phyloP scores from a whole-genome alignment of 2,113 vertebrate genomes.

The Anolis sagrei region DNA sequence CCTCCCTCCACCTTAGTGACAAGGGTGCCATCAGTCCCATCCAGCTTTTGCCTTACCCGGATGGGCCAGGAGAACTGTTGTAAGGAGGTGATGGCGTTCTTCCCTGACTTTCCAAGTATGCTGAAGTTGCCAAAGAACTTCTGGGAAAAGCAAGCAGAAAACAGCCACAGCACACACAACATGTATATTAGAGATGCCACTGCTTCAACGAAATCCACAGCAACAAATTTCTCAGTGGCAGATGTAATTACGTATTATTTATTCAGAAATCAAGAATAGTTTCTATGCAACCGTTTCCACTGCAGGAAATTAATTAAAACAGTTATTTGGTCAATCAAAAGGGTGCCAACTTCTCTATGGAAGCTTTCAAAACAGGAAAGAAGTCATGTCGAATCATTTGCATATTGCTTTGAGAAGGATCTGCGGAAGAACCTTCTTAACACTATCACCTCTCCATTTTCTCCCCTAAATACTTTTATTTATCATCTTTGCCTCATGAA shows the following conservation, averaged over 20 bases:
- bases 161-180: background rate
- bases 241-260: background rate
- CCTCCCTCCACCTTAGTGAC: too few relatives aligned
- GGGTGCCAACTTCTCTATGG: too few relatives aligned
- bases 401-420: too few relatives aligned
- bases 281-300: too few relatives aligned
- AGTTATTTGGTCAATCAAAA: too few relatives aligned
- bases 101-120: constrained; percentile 81
- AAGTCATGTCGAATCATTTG: too few relatives aligned
- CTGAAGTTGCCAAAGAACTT: constrained; percentile 80
- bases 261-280: too few relatives aligned
- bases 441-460: too few relatives aligned
- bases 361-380: too few relatives aligned
- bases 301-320: background rate
- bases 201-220: background rate
- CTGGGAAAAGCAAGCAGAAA: constrained; percentile 53
- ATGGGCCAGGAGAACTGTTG: constrained; percentile 79
- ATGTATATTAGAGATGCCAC: background rate
- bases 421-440: too few relatives aligned
- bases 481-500: too few relatives aligned
- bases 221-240: background rate
- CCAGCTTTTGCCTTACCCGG: constrained; percentile 75
- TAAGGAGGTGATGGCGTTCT: constrained; percentile 80
- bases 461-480: too few relatives aligned
- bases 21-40: background rate